Conservation (phyloP, 1,140 invertebrate species). For the Cardiocondyla obscurior region DNA sequence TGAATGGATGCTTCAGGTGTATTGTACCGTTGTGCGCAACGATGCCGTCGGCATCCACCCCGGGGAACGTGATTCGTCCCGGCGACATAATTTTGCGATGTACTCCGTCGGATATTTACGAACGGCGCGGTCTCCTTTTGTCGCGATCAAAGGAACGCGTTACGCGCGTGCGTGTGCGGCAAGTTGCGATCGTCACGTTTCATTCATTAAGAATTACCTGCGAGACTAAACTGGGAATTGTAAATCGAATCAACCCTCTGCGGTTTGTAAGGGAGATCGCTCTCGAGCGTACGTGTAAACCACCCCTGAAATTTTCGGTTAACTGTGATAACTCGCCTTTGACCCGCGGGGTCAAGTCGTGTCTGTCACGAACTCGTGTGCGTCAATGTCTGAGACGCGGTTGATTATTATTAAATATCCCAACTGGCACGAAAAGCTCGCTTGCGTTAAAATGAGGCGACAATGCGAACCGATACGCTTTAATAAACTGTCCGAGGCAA, state of each 20-base stretch:
- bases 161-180: conserved; percentile 46
- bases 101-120: conserved; percentile 44
- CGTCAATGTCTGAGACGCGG: background rate
- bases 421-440: background rate
- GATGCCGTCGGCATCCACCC: conserved; percentile 32
- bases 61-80: conserved; percentile 41
- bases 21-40: conserved; percentile 17
- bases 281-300: too few species aligned
- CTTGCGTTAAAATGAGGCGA: background rate
- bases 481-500: conserved; percentile 10
- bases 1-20: conserved; percentile 44
- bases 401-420: conserved; percentile 13
- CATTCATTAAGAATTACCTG: conserved; percentile 17
- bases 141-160: conserved; percentile 38
- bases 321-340: background rate
- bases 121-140: conserved; percentile 38
- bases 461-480: background rate
- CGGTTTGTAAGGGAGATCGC: too few species aligned
- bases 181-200: conserved; percentile 42
- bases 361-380: background rate
- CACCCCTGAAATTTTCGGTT: too few species aligned
- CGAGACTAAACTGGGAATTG: conserved; percentile 11
- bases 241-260: too few species aligned
- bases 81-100: conserved; percentile 50
- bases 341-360: background rate